Evolutionary conservation across 92 coral and sea anemone species (phyloP).

Genomic region (Muricea muricata): DNA sequence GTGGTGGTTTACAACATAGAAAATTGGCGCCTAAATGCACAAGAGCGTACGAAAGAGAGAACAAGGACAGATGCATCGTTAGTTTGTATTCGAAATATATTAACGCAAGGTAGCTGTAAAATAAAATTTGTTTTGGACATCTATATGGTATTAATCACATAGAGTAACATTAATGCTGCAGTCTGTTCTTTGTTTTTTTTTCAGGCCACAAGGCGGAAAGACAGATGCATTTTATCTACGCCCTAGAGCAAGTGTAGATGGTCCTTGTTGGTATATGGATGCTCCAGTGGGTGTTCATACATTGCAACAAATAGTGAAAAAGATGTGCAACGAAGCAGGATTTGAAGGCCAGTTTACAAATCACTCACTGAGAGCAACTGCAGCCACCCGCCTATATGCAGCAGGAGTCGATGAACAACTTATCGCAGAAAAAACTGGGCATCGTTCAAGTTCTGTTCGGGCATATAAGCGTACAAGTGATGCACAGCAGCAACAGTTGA

Average conservation of each 20-base stretch:
- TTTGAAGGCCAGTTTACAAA: constrained; percentile 47
- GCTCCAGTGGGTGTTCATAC: constrained; percentile 36
- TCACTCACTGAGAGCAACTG: constrained; percentile 47
- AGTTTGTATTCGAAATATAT: no score
- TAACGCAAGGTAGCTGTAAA: no score
- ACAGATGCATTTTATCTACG: constrained; percentile 23
- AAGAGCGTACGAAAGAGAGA: constrained; percentile 32
- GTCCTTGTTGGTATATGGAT: constrained; percentile 34
- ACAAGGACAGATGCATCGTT: constrained; percentile 44
- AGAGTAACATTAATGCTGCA: no score
- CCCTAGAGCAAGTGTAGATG: constrained; percentile 31
- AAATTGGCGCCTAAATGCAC: constrained; percentile 16
- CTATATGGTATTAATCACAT: no score
- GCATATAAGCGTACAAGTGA: no score
- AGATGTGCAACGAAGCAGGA: constrained; percentile 45
- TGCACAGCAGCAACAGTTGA: no score
- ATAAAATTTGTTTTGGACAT: no score
- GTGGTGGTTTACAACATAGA: constrained; percentile 58
- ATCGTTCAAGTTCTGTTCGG: no score
- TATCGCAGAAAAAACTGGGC: constrained; percentile 40
- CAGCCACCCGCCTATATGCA: constrained; percentile 31
- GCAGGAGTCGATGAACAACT: constrained; percentile 33
- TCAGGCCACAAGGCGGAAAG: constrained; percentile 44
- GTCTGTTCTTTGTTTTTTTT: constrained; percentile 31
- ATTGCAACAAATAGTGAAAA: constrained; percentile 15